Evolutionary conservation across 2,113 vertebrate genomes (phyloP).

Genomic region (Gnathonemus longibarbis): DNA sequence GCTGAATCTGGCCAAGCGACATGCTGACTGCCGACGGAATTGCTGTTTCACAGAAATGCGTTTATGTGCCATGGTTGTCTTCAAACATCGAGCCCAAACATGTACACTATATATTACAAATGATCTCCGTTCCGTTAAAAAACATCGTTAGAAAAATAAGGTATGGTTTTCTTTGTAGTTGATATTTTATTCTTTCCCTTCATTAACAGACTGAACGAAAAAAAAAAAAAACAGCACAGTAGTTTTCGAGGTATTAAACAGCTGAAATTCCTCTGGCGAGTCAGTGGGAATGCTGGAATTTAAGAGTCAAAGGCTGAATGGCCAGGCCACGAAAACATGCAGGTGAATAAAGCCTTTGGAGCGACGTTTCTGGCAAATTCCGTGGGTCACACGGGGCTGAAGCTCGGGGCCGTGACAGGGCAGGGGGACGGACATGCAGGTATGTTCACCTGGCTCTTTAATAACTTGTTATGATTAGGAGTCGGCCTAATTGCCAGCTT

Average conservation of each 20-base stretch:
- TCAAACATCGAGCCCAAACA: neutral
- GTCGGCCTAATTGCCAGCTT: conserved; percentile 19
- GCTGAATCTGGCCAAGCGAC: neutral
- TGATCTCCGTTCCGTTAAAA: neutral
- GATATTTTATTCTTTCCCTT: neutral
- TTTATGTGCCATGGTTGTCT: neutral
- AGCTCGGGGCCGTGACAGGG: neutral
- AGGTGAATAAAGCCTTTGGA: neutral
- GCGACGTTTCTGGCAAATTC: neutral
- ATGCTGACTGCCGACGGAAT: neutral
- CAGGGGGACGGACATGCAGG: neutral
- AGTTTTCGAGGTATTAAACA: neutral
- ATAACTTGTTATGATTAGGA: conserved; percentile 7
- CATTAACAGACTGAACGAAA: neutral
- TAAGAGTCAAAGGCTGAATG: neutral
- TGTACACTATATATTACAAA: neutral
- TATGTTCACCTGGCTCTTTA: neutral
- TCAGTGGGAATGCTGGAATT: neutral
- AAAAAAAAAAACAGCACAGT: neutral
- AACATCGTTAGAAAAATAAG: neutral
- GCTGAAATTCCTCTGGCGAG: neutral
- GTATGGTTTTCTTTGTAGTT: neutral
- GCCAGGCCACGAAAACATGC: neutral
- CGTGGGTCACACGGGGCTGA: neutral
- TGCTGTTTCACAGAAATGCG: neutral